phyloP scores from a whole-genome alignment of 92 coral and sea anemone genomes.

The Desmophyllum pertusum region DNA sequence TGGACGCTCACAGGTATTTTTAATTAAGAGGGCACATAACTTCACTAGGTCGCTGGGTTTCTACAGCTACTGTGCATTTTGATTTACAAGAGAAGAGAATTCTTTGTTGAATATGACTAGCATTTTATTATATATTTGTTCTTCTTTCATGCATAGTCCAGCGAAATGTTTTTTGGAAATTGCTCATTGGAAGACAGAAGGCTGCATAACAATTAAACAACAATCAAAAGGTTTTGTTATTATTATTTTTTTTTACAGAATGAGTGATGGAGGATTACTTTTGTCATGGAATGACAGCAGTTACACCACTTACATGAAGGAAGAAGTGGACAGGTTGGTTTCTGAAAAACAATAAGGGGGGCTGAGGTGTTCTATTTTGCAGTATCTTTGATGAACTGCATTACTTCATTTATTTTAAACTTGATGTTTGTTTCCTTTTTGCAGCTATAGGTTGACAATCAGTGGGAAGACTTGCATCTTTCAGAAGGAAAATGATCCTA shows the following conservation, averaged over 20 bases:
- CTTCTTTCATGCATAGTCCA: too few relatives aligned
- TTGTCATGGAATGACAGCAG: constrained; percentile 90
- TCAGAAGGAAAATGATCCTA: constrained; percentile 95
- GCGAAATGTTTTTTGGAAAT: too few relatives aligned
- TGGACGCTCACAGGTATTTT: constrained; percentile 92
- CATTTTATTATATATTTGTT: too few relatives aligned
- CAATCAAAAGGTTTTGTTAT: not conserved
- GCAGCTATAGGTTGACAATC: constrained; percentile 90
- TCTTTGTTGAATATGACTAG: too few relatives aligned
- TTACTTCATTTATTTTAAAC: not conserved
- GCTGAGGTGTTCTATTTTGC: too few relatives aligned
- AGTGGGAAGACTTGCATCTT: constrained; percentile 97
- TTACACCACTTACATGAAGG: constrained; percentile 96
- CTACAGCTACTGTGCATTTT: too few relatives aligned
- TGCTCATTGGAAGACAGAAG: too few relatives aligned
- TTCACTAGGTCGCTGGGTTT: not conserved
- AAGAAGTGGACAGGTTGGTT: constrained; percentile 91
- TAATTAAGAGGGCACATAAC: not conserved
- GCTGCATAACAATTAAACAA: too few relatives aligned
- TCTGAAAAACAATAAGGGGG: not conserved
- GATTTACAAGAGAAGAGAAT: too few relatives aligned
- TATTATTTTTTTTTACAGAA: constrained; percentile 48
- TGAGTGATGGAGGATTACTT: constrained; percentile 96
- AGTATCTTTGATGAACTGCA: not conserved
- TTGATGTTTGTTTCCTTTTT: too few relatives aligned